A percentile compares a stretch with the other conserved stretches of the same genome.
These are phyloP conservation scores for Laspeyria flexula DNA, from an alignment of 2,888 invertebrate species.

Conservation along the genomic window DNA sequence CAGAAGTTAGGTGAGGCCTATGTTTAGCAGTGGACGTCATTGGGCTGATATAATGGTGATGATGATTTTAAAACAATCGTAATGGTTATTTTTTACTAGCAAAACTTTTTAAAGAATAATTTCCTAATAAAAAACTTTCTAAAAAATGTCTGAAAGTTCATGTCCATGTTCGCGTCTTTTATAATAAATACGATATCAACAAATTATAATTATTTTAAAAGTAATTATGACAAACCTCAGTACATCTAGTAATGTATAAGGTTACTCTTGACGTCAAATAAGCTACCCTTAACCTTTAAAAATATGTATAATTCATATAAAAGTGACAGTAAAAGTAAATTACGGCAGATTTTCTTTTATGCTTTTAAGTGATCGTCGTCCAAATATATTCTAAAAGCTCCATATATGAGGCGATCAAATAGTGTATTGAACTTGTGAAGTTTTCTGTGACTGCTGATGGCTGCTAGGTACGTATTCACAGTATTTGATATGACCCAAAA, in stretches of 20 bases:
- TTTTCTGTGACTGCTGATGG: neutral
- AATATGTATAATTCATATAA: constrained; percentile 44
- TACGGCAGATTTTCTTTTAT: constrained; percentile 42
- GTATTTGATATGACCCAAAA: no score
- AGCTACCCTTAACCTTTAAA: constrained; percentile 45
- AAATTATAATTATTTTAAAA: neutral
- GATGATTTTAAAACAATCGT: no score
- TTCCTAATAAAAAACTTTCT: no score
- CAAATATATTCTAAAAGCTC: neutral
- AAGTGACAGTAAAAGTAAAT: constrained; percentile 26
- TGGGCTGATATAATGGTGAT: no score
- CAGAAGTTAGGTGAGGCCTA: no score
- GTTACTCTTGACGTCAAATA: constrained; percentile 50
- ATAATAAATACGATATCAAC: no score
- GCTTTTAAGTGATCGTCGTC: constrained; percentile 13
- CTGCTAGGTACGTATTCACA: neutral
- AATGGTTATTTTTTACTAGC: no score
- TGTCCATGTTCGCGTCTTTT: no score
- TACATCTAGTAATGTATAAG: constrained; percentile 32
- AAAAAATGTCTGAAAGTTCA: no score
- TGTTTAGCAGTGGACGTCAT: no score
- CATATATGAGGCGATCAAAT: neutral
- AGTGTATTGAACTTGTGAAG: neutral
- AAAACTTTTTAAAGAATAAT: no score
- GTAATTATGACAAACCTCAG: neutral